These are phyloP conservation scores for Caenorhabditis sp. DNA, from an alignment of 2,888 invertebrate species.

Conservation along the genomic window DNA sequence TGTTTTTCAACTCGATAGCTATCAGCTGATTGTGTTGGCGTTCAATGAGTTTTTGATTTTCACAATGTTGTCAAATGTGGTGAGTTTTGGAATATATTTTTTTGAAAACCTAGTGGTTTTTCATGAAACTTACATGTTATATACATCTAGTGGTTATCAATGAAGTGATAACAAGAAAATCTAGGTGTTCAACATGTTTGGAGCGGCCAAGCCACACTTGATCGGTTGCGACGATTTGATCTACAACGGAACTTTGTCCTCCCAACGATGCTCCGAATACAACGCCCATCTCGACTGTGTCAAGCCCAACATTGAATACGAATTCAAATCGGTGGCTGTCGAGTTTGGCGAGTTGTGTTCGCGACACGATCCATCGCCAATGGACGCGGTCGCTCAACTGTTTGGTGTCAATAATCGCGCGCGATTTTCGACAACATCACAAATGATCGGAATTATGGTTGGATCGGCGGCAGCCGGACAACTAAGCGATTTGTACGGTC, in stretches of 20 bases:
- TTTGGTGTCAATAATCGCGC: constrained; percentile 50
- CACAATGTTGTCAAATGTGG: constrained; percentile 57
- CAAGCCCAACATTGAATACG: constrained; percentile 41
- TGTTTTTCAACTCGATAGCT: constrained; percentile 52
- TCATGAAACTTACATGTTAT: too few relatives aligned
- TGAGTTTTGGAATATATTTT: constrained; percentile 6
- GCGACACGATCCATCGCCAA: constrained; percentile 19
- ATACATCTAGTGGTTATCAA: too few relatives aligned
- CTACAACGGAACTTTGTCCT: constrained; percentile 44
- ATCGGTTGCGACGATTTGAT: constrained; percentile 41
- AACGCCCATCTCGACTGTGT: constrained; percentile 34
- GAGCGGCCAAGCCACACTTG: constrained; percentile 44
- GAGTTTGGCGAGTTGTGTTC: constrained; percentile 46
- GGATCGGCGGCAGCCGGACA: constrained; percentile 52
- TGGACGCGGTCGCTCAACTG: constrained; percentile 20
- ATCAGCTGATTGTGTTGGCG: constrained; percentile 47
- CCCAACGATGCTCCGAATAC: constrained; percentile 37
- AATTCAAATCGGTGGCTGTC: constrained; percentile 49
- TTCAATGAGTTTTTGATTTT: constrained; percentile 58
- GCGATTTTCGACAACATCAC: constrained; percentile 43
- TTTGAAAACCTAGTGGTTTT: neutral
- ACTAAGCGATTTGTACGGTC: constrained; percentile 49
- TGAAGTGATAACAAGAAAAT: too few relatives aligned
- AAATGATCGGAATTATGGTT: constrained; percentile 56
- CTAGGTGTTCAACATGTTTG: constrained; percentile 56